phyloP scores from a whole-genome alignment of 2,888 invertebrate species.

The Panopea generosa region DNA sequence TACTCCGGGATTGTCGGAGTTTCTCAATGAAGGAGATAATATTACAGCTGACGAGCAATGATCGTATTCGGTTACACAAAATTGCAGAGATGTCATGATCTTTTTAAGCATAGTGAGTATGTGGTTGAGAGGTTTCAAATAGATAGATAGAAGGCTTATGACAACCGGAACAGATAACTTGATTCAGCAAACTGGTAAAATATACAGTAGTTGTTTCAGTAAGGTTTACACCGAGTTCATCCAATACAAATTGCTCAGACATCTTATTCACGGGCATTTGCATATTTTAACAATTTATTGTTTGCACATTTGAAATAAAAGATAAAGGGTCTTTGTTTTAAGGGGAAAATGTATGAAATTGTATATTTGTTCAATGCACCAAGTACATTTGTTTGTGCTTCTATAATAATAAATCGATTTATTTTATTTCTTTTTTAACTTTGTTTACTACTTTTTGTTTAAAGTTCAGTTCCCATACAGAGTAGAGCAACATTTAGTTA shows the following conservation, averaged over 20 bases:
- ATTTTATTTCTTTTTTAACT: background rate
- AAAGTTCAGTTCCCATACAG: too few species aligned
- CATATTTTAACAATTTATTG: background rate
- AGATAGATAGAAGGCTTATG: conserved; percentile 22
- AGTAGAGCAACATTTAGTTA: too few species aligned
- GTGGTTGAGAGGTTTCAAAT: conserved; percentile 34
- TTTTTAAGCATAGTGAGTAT: conserved; percentile 33
- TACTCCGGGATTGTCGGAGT: conserved; percentile 2
- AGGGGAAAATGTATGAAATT: too few species aligned
- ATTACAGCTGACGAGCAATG: conserved; percentile 19
- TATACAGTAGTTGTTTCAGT: background rate
- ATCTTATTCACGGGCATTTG: conserved; percentile 1
- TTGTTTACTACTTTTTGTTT: too few species aligned
- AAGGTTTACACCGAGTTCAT: conserved; percentile 9
- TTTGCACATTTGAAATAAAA: background rate
- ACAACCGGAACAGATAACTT: conserved; percentile 39
- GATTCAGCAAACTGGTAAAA: background rate
- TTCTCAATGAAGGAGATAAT: conserved; percentile 49
- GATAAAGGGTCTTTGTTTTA: background rate
- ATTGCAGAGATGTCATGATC: conserved; percentile 44
- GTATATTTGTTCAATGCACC: too few species aligned
- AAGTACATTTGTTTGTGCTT: too few species aligned
- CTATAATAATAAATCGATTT: background rate
- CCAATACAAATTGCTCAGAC: conserved; percentile 7
- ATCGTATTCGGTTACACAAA: conserved; percentile 37